phyloP scores from a whole-genome alignment of 2,113 vertebrate species.

The Peucedramus taeniatus region DNA sequence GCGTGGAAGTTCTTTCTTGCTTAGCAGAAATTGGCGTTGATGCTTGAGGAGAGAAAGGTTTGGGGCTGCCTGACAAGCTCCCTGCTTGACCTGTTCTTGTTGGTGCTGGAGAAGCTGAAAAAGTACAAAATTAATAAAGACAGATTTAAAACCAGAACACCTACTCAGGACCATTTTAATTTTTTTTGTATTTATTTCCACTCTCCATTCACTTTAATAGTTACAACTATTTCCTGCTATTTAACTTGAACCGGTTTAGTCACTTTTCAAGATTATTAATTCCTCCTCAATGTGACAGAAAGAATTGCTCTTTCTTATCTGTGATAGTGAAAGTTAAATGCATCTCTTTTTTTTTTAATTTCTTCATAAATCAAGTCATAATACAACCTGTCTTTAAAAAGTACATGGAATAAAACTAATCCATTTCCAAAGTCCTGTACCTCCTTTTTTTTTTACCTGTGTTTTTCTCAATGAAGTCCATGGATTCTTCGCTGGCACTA shows the following conservation, averaged over 20 bases:
- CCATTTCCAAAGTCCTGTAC: background rate
- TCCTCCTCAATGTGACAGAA: background rate
- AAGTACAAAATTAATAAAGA: constrained; percentile 21
- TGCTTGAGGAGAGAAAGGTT: constrained; percentile 85
- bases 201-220: background rate
- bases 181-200: background rate
- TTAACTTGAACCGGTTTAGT: background rate
- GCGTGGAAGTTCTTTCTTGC: constrained; percentile 82
- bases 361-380: background rate
- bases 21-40: constrained; percentile 80
- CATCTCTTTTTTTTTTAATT: background rate
- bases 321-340: background rate
- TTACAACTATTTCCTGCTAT: background rate
- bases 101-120: constrained; percentile 88
- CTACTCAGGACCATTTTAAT: background rate
- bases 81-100: constrained; percentile 84
- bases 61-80: constrained; percentile 87
- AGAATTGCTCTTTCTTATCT: background rate
- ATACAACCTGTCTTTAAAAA: background rate
- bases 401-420: background rate
- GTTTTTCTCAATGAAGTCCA: constrained; percentile 90
- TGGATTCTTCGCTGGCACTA: constrained; percentile 95
- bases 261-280: background rate
- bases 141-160: background rate
- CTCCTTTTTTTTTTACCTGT: constrained; percentile 62